Conservation (phyloP, 2,113 vertebrate species). For the Dasyornis broadbenti region DNA sequence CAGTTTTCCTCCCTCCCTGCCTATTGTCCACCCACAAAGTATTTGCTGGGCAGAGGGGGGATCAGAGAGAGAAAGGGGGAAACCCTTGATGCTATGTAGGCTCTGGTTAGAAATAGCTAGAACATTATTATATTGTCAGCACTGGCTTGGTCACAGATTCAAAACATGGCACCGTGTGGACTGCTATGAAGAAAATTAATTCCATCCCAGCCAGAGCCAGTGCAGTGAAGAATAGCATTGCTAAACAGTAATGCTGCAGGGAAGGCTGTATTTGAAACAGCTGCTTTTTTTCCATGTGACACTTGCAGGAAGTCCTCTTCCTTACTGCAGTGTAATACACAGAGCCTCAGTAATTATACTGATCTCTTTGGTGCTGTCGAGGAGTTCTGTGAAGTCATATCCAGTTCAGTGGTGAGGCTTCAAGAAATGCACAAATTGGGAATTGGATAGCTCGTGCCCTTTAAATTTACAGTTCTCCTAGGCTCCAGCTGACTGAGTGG, state of each 20-base stretch:
- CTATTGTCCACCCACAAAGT: accelerated
- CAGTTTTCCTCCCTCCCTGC: not conserved
- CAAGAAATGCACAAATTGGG: not conserved
- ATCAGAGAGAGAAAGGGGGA: not conserved
- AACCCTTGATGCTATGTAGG: not conserved
- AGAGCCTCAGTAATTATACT: not conserved
- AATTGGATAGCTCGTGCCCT: not conserved
- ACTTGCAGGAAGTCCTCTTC: not conserved
- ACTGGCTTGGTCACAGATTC: not conserved
- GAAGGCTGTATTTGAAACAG: not conserved
- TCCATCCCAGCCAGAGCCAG: not conserved
- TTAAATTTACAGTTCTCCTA: not conserved
- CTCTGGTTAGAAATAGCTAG: not conserved
- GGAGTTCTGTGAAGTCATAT: not conserved
- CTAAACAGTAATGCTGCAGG: not conserved
- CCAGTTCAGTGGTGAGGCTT: not conserved
- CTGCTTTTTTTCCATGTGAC: not conserved
- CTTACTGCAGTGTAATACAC: not conserved
- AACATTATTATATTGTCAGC: not conserved
- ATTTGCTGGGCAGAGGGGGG: not conserved
- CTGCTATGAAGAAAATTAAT: not conserved
- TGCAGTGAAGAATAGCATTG: not conserved
- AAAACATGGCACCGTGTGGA: not conserved
- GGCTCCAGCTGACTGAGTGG: not conserved
- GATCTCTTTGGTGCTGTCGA: not conserved